These are phyloP conservation scores for Pachypeltis micranthus DNA, from an alignment of 1,140 invertebrate genomes.

Conservation along the genomic window DNA sequence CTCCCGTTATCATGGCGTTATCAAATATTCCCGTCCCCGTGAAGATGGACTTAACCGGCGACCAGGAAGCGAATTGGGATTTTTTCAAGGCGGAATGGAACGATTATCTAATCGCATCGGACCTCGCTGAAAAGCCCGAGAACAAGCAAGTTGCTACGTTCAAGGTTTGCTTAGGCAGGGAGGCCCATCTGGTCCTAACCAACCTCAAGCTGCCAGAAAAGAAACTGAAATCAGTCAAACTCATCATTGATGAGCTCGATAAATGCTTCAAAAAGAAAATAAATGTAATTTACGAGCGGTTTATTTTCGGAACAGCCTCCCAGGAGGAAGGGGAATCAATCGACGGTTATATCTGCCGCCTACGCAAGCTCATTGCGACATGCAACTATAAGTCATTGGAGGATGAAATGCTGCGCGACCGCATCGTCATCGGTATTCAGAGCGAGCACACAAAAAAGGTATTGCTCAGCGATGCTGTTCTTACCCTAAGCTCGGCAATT, in stretches of 20 bases:
- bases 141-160: background rate
- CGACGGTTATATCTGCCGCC: constrained; percentile 27
- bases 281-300: constrained; percentile 27
- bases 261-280: constrained; percentile 26
- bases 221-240: background rate
- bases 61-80: background rate
- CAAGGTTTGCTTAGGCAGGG: background rate
- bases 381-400: constrained; percentile 27
- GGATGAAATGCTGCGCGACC: constrained; percentile 31
- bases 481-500: constrained; percentile 29
- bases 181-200: background rate
- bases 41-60: background rate
- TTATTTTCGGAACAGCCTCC: constrained; percentile 25
- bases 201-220: background rate
- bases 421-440: constrained; percentile 31
- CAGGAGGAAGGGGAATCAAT: constrained; percentile 29
- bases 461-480: constrained; percentile 27
- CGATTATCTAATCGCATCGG: background rate
- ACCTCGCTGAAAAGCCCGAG: background rate
- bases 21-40: background rate
- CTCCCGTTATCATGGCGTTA: background rate
- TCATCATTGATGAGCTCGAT: background rate
- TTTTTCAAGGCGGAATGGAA: background rate
- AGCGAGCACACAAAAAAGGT: constrained; percentile 29
- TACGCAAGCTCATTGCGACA: constrained; percentile 25